Conservation (phyloP, 2,888 invertebrate species). For the Melinaea menophilus region DNA sequence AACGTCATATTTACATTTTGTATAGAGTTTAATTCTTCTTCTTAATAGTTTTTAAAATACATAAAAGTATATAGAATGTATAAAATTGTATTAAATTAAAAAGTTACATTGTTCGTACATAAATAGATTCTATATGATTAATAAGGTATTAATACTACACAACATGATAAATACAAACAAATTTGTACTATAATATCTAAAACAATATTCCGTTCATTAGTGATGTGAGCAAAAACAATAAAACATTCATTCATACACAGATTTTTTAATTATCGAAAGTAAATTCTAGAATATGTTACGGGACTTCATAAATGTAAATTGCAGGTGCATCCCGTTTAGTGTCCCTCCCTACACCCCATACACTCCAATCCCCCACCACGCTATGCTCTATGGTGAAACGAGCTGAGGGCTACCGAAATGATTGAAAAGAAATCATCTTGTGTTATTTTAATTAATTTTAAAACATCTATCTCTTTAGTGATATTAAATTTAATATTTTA, state of each 20-base stretch:
- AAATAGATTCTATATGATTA: too few relatives aligned
- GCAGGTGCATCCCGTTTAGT: conserved; percentile 72
- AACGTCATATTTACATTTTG: too few relatives aligned
- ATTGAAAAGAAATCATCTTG: conserved; percentile 27
- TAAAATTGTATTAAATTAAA: too few relatives aligned
- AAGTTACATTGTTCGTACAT: too few relatives aligned
- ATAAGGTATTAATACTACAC: too few relatives aligned
- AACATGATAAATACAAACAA: neutral
- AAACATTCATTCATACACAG: conserved; percentile 51
- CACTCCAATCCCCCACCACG: neutral
- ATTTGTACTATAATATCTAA: neutral
- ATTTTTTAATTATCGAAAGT: conserved; percentile 76
- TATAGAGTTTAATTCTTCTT: too few relatives aligned
- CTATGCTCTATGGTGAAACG: conserved; percentile 14
- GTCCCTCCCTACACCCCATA: conserved; percentile 32
- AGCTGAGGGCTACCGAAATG: conserved; percentile 21
- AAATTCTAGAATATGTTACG: conserved; percentile 74
- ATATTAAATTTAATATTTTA: too few relatives aligned
- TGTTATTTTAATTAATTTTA: neutral
- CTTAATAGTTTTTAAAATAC: too few relatives aligned
- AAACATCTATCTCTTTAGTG: neutral
- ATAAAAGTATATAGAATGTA: too few relatives aligned
- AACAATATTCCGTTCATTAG: neutral
- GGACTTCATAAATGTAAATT: conserved; percentile 77
- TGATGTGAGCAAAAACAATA: neutral